A percentile compares a stretch with the other conserved stretches of the same genome.
Conservation (phyloP, 2,113 vertebrate genomes). For the Ploceus nigricollis region DNA sequence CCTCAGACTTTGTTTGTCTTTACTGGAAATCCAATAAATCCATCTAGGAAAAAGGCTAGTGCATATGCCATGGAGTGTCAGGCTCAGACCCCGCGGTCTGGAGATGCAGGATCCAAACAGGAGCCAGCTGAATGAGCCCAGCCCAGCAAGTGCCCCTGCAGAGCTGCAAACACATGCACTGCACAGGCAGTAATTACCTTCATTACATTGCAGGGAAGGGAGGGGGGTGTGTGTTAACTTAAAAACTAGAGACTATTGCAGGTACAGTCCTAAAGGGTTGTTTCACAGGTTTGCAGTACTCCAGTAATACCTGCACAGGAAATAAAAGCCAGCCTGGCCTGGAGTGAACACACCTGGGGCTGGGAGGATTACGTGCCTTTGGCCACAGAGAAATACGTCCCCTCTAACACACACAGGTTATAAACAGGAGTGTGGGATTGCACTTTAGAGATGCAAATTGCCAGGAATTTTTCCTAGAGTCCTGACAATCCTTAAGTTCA, state of each 20-base stretch:
- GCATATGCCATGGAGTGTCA: not conserved
- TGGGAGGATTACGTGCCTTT: not conserved
- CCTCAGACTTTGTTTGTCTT: slow-evolving; percentile 67
- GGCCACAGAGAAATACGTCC: not conserved
- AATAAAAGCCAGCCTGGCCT: not conserved
- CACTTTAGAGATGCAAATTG: not conserved
- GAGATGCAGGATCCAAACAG: not conserved
- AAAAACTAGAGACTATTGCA: not conserved
- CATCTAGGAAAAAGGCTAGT: slow-evolving; percentile 68
- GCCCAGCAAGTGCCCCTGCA: not conserved
- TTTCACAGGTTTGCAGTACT: not conserved
- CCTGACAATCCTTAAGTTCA: not conserved
- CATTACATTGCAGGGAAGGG: not conserved
- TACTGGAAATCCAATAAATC: slow-evolving; percentile 71
- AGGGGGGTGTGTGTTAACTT: not conserved
- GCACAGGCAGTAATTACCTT: not conserved
- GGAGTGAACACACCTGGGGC: not conserved
- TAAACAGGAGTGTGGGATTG: not conserved
- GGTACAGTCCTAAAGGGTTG: not conserved
- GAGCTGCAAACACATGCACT: not conserved
- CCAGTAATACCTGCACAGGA: not conserved
- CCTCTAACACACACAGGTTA: not conserved
- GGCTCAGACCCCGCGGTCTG: not conserved
- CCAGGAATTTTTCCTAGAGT: not conserved
- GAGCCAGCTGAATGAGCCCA: not conserved